These are phyloP conservation scores for Muscicapa comitata DNA, from an alignment of 2,797 vertebrate genomes.

Conservation along the genomic window DNA sequence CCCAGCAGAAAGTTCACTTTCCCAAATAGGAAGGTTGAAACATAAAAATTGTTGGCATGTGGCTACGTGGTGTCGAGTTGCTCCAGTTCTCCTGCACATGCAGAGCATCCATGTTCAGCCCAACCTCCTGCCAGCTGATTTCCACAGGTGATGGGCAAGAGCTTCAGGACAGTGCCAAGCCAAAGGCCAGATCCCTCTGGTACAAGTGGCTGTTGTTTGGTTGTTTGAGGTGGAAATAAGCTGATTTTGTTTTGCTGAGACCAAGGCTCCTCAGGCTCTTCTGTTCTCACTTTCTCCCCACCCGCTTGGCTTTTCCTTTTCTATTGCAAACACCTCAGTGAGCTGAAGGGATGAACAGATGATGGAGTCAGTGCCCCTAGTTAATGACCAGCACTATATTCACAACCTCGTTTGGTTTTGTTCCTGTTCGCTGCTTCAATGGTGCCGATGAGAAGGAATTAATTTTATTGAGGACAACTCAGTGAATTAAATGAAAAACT, in stretches of 20 bases:
- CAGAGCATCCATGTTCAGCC: not conserved
- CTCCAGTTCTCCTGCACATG: not conserved
- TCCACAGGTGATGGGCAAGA: not conserved
- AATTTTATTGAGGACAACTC: conserved; percentile 72
- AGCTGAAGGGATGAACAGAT: conserved; percentile 58
- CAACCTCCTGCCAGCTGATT: not conserved
- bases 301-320: not conserved
- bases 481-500: conserved; percentile 74
- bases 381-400: conserved; percentile 84
- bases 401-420: conserved; percentile 78
- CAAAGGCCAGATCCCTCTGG: not conserved
- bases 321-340: not conserved
- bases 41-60: not conserved
- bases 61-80: not conserved
- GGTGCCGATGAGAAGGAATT: conserved; percentile 74
- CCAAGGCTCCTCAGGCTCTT: not conserved
- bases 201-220: not conserved
- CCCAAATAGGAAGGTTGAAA: not conserved
- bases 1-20: not conserved
- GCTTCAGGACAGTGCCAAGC: not conserved
- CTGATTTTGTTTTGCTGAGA: not conserved
- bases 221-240: not conserved
- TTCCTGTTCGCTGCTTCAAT: conserved; percentile 62
- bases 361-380: conserved; percentile 72
- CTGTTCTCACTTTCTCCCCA: conserved; percentile 11